Percentiles rank a stretch among this genome's conserved stretches.
Evolutionary conservation across 2,797 vertebrate species (phyloP).

Genomic region (Sebastes glaucus): DNA sequence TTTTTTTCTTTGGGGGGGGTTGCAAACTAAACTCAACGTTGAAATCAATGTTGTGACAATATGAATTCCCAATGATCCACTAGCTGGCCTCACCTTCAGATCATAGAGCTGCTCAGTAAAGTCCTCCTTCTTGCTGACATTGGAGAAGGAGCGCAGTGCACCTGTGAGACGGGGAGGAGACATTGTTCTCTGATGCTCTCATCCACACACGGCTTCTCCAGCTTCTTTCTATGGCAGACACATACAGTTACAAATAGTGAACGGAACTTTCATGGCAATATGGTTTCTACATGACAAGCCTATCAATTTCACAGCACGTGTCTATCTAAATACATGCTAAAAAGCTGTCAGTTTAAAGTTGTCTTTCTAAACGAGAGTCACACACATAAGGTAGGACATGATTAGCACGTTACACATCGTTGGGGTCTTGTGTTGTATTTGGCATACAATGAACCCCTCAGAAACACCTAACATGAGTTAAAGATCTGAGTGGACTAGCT

Average conservation of each 20-base stretch:
- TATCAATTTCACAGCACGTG: not conserved
- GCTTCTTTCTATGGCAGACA: not conserved
- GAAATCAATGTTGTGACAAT: not conserved
- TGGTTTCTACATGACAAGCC: not conserved
- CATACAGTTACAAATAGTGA: not conserved
- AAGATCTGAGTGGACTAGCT: not conserved
- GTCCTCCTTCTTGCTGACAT: conserved; percentile 93
- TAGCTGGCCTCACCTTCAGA: conserved; percentile 85
- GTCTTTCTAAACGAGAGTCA: not conserved
- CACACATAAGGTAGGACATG: not conserved
- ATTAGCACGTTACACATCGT: not conserved
- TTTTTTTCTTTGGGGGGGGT: not conserved
- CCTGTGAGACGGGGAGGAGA: conserved; percentile 95
- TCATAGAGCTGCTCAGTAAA: conserved; percentile 85
- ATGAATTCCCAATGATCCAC: not conserved
- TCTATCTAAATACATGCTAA: not conserved
- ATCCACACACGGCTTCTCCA: conserved; percentile 70
- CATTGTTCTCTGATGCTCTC: conserved; percentile 85
- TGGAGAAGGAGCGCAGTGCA: conserved; percentile 94
- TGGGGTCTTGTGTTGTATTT: not conserved
- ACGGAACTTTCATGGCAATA: not conserved
- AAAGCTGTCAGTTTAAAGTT: not conserved
- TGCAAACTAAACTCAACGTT: not conserved
- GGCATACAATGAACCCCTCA: not conserved
- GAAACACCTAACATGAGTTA: not conserved